A percentile compares a stretch with the other conserved stretches of the same genome.
Evolutionary conservation across 2,797 vertebrate genomes (phyloP).

Genomic region (Acanthurus lineatus): DNA sequence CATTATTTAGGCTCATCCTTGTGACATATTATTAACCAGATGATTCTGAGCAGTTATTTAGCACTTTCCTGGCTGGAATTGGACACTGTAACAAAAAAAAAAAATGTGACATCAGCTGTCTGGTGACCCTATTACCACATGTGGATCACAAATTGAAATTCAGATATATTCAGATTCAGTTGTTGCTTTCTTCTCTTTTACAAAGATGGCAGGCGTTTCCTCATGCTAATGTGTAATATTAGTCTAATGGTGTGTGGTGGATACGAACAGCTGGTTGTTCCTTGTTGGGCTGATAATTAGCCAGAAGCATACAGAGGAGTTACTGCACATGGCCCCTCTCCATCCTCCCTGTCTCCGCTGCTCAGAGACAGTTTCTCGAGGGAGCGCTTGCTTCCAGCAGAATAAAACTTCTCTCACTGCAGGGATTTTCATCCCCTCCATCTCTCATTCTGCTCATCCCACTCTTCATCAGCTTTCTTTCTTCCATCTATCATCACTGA

Average conservation of each 20-base stretch:
- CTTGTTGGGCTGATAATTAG: slow-evolving; percentile 72
- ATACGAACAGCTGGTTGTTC: slow-evolving; percentile 67
- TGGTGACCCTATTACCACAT: not conserved
- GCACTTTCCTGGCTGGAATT: not conserved
- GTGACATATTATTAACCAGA: not conserved
- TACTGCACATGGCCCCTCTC: slow-evolving; percentile 39
- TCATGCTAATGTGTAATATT: slow-evolving; percentile 61
- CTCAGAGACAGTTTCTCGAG: slow-evolving; percentile 57
- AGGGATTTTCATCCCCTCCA: slow-evolving; percentile 62
- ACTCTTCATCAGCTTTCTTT: slow-evolving; percentile 65
- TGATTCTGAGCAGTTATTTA: not conserved
- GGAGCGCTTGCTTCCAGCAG: slow-evolving; percentile 54
- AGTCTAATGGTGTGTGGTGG: slow-evolving; percentile 62
- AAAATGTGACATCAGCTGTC: not conserved
- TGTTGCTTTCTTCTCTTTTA: slow-evolving; percentile 18
- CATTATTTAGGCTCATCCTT: not conserved
- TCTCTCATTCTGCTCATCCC: slow-evolving; percentile 52
- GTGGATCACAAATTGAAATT: not conserved
- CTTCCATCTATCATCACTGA: slow-evolving; percentile 54
- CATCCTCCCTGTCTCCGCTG: slow-evolving; percentile 40
- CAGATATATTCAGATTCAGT: not conserved
- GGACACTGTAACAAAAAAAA: not conserved
- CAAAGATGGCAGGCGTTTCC: slow-evolving; percentile 8
- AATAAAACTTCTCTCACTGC: slow-evolving; percentile 56
- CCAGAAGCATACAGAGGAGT: slow-evolving; percentile 56